Evolutionary conservation across 2,113 vertebrate species (phyloP), one percentile per base, ranked within the genome.

Genomic region (Ifrita kowaldi): DNA sequence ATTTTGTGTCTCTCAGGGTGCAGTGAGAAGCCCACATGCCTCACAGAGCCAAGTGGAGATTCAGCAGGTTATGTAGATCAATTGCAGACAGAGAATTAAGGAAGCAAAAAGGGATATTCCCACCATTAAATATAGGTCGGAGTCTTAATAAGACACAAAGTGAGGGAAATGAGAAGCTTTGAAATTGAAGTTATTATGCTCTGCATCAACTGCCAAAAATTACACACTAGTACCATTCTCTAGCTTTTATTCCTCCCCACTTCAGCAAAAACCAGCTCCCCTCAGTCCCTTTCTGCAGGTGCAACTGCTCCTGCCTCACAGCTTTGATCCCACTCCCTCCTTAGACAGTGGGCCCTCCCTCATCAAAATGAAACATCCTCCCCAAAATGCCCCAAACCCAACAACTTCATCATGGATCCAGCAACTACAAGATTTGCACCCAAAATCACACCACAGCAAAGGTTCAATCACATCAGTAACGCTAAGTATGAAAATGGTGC

Each of bases 81-180:
- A 57, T 26, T 71, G 73, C 68, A 91, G 47, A 27, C 42, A 70
- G 27, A 86, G 33, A 89, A 78, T 75, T 70, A 84, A 60, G 42
- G 84, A 81, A 91, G 47, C 17, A 87, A 84, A 80, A 89, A 71
- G 44, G 59, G 35, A 84, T 78, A 75, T 68, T 90, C 42, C 24
- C 65, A 78, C 47, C 69, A 87, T 84, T 96, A 91, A 91, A 91
- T 56, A 89, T 2, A 89, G 20, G 65, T 73, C 60, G 62, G 74
- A 94, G 77, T 30, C 69, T 89, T 81, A 94, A 91, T 87, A 93
- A 92, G 53, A 41, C 77, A 84, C 64, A 57, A 94, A 97, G 63
- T 42, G 71, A 78, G 52, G 44, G 44, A 74, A 95, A 92, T 16
- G 14, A 89, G 81, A 56, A 95, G 80, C 80, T 91, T 95, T 94